Conservation (phyloP, 2,888 invertebrate genomes). For the Gisinianus flammeolus region DNA sequence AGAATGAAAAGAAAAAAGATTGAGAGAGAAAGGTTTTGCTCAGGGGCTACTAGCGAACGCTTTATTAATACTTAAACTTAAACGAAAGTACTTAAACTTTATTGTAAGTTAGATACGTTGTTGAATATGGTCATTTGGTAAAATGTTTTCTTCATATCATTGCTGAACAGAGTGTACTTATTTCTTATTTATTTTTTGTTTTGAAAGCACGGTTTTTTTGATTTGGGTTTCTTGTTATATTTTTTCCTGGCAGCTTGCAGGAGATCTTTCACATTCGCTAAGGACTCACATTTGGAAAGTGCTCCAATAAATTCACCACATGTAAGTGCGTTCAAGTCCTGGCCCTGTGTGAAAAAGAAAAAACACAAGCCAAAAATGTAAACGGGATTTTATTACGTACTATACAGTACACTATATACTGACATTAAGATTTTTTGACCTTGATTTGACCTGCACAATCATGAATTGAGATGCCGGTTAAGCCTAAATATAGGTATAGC, state of each 20-base stretch:
- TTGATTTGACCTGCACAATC: conserved; percentile 49
- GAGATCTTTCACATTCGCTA: conserved; percentile 47
- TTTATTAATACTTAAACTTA: too few species aligned
- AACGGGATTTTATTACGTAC: background rate
- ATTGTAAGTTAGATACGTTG: too few species aligned
- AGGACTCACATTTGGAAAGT: conserved; percentile 49
- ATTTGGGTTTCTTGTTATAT: conserved; percentile 47
- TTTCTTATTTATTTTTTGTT: background rate
- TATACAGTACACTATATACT: background rate
- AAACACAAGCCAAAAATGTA: background rate
- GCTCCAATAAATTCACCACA: conserved; percentile 48
- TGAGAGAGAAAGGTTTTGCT: too few species aligned
- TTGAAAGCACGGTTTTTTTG: conserved; percentile 46
- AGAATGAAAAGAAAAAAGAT: too few species aligned
- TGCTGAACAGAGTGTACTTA: too few species aligned
- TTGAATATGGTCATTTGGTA: too few species aligned
- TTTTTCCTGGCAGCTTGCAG: conserved; percentile 49
- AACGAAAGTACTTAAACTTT: too few species aligned
- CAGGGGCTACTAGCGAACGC: too few species aligned
- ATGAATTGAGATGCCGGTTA: conserved; percentile 49
- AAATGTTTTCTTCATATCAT: too few species aligned
- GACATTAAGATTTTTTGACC: conserved; percentile 22
- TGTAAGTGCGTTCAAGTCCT: conserved; percentile 42
- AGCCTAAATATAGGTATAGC: conserved; percentile 32
- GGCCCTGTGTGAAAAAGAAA: conserved; percentile 30